phyloP scores from a whole-genome alignment of 2,888 invertebrate species.

The Candidula unifasciata region DNA sequence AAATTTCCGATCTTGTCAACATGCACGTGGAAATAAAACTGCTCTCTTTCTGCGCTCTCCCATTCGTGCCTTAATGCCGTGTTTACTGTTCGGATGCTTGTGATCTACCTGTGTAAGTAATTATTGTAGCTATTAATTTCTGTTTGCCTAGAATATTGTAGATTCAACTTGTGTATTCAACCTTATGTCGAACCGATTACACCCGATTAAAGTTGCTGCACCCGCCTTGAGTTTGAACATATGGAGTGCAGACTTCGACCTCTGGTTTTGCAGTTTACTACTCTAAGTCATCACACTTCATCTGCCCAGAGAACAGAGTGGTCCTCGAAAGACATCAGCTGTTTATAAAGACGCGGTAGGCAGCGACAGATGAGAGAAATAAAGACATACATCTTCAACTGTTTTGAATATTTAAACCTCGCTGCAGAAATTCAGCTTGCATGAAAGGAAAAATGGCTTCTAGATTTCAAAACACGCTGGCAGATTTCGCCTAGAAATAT shows the following conservation, averaged over 20 bases:
- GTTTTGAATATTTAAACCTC: neutral
- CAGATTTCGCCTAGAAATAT: constrained; percentile 23
- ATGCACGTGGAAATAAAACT: too few relatives aligned
- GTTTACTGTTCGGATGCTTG: neutral
- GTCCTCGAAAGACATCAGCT: too few relatives aligned
- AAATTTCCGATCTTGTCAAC: too few relatives aligned
- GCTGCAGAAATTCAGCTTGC: neutral
- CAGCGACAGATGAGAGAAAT: neutral
- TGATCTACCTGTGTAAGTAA: constrained; percentile 2
- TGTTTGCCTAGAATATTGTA: neutral
- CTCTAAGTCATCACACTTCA: neutral
- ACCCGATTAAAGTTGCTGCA: constrained; percentile 15
- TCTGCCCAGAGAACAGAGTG: neutral
- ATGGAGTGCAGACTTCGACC: neutral
- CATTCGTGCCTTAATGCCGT: too few relatives aligned
- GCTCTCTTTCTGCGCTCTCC: too few relatives aligned
- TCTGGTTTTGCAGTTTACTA: neutral
- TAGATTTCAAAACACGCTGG: constrained; percentile 37
- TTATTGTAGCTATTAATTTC: constrained; percentile 24
- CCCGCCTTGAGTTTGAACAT: neutral
- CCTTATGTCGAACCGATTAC: constrained; percentile 18
- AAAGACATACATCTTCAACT: neutral
- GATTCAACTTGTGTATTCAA: neutral
- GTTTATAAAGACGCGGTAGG: neutral
- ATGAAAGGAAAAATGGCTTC: constrained; percentile 37